Percentiles rank a stretch among this genome's conserved stretches.
Conservation (phyloP, 2,113 vertebrate genomes). For the Coregonus clupeaformis region DNA sequence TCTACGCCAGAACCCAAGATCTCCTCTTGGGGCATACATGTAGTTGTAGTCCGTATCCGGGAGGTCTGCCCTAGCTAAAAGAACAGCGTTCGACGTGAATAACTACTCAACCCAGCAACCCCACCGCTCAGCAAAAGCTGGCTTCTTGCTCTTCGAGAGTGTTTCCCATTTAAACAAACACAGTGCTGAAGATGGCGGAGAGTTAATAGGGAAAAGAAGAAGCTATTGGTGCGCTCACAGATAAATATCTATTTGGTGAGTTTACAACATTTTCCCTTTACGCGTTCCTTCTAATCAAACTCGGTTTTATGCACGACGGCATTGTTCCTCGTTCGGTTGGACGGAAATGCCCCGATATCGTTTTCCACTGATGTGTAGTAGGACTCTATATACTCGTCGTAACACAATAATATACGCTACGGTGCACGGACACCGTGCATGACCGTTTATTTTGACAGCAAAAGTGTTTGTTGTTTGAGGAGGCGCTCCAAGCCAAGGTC, state of each 20-base stretch:
- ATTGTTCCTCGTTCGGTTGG: conserved; percentile 26
- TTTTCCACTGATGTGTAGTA: conserved; percentile 9
- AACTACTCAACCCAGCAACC: conserved; percentile 70
- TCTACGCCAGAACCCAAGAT: conserved; percentile 51
- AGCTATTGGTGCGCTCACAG: conserved; percentile 52
- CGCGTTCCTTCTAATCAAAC: neutral
- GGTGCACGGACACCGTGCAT: conserved; percentile 50
- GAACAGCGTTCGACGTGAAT: neutral
- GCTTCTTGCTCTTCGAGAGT: conserved; percentile 75
- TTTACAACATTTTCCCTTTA: neutral
- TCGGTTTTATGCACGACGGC: conserved; percentile 37
- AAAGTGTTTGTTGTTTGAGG: neutral
- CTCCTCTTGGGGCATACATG: conserved; percentile 41
- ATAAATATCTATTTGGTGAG: conserved; percentile 58
- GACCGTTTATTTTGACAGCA: conserved; percentile 48
- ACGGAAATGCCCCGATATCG: conserved; percentile 38
- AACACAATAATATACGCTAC: conserved; percentile 44
- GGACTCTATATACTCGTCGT: conserved; percentile 43
- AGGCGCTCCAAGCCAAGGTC: neutral
- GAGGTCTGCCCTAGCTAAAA: neutral
- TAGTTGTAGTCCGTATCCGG: conserved; percentile 68
- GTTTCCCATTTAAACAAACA: conserved; percentile 83
- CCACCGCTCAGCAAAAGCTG: conserved; percentile 70
- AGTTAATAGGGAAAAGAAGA: conserved; percentile 75
- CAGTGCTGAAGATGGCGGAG: conserved; percentile 82